Evolutionary conservation across 2,113 vertebrate species (phyloP), one percentile per base, ranked within the genome.

Genomic region (Oophaga pumilio): DNA sequence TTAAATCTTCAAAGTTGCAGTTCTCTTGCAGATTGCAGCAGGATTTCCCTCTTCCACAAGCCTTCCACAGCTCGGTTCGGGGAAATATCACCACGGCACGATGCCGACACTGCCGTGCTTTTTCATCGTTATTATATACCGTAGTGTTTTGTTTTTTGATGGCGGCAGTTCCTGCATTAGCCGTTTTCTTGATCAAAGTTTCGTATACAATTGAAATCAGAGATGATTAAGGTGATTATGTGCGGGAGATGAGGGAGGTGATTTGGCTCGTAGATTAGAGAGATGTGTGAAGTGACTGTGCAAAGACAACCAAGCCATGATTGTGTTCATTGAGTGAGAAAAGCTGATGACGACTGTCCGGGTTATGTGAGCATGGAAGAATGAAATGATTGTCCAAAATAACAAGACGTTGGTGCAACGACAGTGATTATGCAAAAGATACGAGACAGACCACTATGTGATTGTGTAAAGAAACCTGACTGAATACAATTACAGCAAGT

Each of bases 151-250:
- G 57, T 73, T 73, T 73, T 73, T 73, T 18, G 28, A 20, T 18
- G 5, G 12, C 33, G 6, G n/a, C 28, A 8, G 28, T 9, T 9
- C 7, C 8, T 43, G 28, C 6, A 49, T 73, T 18, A 71, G 15
- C 28, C 6, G 12, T 49, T 8, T 17, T 33, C 10, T 50, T 49
- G 43, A 74, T 74, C 71, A 73, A 73, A 73, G 69, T 43, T 20
- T 73, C 15, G 18, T 28, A 49, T 4, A 26, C 69, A 20, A 73
- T 73, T 43, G 69, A 20, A 49, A 73, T 73, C 43, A 53, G 74
- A 76, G 49, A 76, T 76, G 2, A 77, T n/a, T 77, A 17, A 49
- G n/a, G 22, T 77, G 76, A 56, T 77, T 77, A 77, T 77, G 50
- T 77, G 76, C 13, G 50, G 50, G 76, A 56, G 76, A 77, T 2